A percentile compares a stretch with the other conserved stretches of the same genome.
Evolutionary conservation across 2,888 invertebrate genomes (phyloP).

Genomic region (Protonemura montana): DNA sequence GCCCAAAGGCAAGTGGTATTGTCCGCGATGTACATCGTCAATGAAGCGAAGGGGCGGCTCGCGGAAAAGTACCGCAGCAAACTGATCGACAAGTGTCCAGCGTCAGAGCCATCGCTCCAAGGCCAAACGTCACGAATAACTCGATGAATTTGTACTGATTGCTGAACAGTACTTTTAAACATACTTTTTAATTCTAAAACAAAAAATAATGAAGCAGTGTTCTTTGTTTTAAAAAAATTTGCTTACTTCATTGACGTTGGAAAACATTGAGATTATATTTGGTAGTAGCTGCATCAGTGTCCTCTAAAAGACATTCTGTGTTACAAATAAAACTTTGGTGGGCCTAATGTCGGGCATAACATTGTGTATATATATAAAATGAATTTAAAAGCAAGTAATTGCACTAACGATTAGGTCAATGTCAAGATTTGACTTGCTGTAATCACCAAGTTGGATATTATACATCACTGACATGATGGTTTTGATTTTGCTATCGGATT

Average conservation of each 20-base stretch:
- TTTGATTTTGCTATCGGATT: background rate
- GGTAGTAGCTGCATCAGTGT: background rate
- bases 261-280: background rate
- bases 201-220: background rate
- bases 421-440: no score
- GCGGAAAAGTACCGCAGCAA: conserved; percentile 64
- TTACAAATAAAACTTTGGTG: background rate
- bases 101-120: background rate
- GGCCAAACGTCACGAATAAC: background rate
- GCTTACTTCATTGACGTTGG: background rate
- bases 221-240: background rate
- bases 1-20: conserved; percentile 99
- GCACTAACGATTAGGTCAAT: background rate
- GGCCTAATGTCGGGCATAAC: background rate
- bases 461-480: background rate
- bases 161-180: background rate
- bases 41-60: conserved; percentile 82
- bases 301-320: background rate
- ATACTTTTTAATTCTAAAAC: background rate
- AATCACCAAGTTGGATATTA: no score
- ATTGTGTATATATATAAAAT: background rate
- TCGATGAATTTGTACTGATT: background rate
- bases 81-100: background rate
- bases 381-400: background rate
- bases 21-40: conserved; percentile 90